phyloP scores from a whole-genome alignment of 2,888 invertebrate genomes.

The Thumatha senex region DNA sequence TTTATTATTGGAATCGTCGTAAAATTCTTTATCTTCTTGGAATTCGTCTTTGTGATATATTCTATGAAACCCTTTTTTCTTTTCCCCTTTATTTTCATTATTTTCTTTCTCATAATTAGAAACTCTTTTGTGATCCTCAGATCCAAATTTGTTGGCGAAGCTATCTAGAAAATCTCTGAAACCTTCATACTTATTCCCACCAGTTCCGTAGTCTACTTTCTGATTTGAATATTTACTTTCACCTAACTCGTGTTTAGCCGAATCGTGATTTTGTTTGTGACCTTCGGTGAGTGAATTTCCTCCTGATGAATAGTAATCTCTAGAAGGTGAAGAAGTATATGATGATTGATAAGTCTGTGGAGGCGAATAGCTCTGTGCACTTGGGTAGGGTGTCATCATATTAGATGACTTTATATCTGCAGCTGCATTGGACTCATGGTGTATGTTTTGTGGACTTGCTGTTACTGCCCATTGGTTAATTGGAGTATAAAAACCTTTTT shows the following conservation, averaged over 20 bases:
- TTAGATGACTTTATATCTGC: background rate
- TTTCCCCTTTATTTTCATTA: conserved; percentile 62
- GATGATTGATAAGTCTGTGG: background rate
- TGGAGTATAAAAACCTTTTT: conserved; percentile 13
- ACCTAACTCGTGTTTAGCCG: conserved; percentile 44
- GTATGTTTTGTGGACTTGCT: background rate
- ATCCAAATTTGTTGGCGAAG: conserved; percentile 66
- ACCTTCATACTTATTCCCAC: conserved; percentile 44
- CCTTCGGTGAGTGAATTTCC: conserved; percentile 37
- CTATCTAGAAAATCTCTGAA: conserved; percentile 64
- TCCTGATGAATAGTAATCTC: background rate
- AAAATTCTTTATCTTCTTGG: conserved; percentile 70
- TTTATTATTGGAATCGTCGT: conserved; percentile 60
- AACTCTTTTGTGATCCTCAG: conserved; percentile 53
- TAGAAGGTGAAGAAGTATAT: background rate
- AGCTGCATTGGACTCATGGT: background rate
- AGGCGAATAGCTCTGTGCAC: background rate
- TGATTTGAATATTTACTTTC: conserved; percentile 40
- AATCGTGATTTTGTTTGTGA: conserved; percentile 37
- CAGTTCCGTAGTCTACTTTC: conserved; percentile 37
- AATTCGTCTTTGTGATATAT: conserved; percentile 75
- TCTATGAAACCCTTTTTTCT: conserved; percentile 64
- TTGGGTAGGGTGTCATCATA: background rate
- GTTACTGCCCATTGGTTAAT: background rate
- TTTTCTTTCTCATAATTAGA: conserved; percentile 47